These are phyloP conservation scores for Lamprologus callipterus DNA, from an alignment of 2,113 vertebrate species.

Conservation along the genomic window DNA sequence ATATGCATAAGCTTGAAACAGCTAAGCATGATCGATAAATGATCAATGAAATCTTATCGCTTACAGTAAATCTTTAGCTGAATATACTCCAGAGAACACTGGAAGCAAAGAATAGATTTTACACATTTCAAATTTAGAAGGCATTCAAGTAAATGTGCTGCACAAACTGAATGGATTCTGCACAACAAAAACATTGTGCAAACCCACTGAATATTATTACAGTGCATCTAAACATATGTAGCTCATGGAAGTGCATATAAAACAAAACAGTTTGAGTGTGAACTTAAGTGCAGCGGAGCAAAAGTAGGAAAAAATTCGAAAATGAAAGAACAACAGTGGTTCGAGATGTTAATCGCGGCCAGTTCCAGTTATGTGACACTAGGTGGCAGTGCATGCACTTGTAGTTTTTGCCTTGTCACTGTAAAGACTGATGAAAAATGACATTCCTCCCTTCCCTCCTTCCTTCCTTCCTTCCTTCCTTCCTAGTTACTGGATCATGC, in stretches of 20 bases:
- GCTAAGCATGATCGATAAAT: neutral
- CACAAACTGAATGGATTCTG: neutral
- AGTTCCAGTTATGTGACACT: conserved; percentile 15
- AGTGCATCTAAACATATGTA: neutral
- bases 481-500: conserved; percentile 92
- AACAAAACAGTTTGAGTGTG: neutral
- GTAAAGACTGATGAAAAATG: neutral
- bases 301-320: neutral
- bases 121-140: neutral
- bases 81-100: neutral
- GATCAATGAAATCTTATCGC: neutral
- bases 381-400: conserved; percentile 68
- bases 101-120: neutral
- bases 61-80: neutral
- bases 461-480: neutral
- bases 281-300: rapidly evolving
- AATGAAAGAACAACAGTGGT: neutral
- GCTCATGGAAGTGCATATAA: neutral
- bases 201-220: neutral
- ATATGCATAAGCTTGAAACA: neutral
- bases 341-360: neutral
- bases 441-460: neutral
- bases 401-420: conserved; percentile 27
- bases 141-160: neutral
- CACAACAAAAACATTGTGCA: neutral